Conservation (phyloP, 2,888 invertebrate genomes). For the Drosophila rubida region DNA sequence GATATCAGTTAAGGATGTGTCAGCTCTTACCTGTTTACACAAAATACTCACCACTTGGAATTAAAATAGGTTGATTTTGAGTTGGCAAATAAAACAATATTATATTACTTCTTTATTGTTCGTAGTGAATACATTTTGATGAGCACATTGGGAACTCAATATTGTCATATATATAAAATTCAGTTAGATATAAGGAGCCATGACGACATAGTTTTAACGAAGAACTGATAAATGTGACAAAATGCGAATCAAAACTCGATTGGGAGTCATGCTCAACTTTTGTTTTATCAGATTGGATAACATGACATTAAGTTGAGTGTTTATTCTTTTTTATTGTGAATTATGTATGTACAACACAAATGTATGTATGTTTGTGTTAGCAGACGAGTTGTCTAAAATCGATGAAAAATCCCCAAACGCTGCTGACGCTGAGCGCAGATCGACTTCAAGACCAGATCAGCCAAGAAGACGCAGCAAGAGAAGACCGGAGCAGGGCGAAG, state of each 20-base stretch:
- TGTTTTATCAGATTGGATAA: constrained; percentile 12
- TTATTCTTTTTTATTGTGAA: constrained; percentile 19
- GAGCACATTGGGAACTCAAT: too few relatives aligned
- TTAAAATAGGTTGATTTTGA: too few relatives aligned
- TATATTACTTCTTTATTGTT: too few relatives aligned
- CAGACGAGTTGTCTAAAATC: constrained; percentile 34
- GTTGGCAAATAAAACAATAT: too few relatives aligned
- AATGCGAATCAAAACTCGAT: background rate
- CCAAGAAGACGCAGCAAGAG: constrained; percentile 6
- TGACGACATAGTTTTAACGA: constrained; percentile 17
- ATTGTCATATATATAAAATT: too few relatives aligned
- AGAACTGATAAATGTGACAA: background rate
- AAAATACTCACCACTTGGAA: too few relatives aligned
- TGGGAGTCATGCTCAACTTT: constrained; percentile 2
- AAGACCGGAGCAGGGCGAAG: constrained; percentile 15
- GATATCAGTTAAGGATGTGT: too few relatives aligned
- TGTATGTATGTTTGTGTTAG: background rate
- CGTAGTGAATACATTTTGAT: too few relatives aligned
- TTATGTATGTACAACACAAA: constrained; percentile 9
- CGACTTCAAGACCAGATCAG: constrained; percentile 38
- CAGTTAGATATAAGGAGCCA: background rate
- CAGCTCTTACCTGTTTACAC: too few relatives aligned
- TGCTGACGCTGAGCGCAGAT: constrained; percentile 25
- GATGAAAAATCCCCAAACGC: constrained; percentile 26
- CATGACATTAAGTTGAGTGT: background rate